Percentiles rank a stretch among this genome's conserved stretches.
phyloP scores from a whole-genome alignment of 1,140 invertebrate species.

The Drosophila chauvacae region DNA sequence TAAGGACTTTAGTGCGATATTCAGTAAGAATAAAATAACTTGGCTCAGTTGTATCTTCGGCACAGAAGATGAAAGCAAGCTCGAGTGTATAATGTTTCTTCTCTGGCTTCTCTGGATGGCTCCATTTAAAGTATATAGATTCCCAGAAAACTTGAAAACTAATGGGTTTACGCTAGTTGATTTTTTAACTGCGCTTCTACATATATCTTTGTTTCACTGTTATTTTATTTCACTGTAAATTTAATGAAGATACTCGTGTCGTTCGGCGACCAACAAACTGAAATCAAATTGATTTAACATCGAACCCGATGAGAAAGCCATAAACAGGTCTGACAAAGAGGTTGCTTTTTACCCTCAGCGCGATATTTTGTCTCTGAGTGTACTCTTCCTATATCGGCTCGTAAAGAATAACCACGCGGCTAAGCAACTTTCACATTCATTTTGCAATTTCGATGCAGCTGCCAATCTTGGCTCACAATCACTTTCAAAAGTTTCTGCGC shows the following conservation, averaged over 20 bases:
- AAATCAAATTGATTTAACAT: slow-evolving; percentile 1
- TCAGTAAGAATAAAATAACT: not conserved
- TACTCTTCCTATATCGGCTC: slow-evolving; percentile 23
- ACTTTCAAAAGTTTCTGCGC: slow-evolving; percentile 59
- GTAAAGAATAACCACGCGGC: slow-evolving; percentile 43
- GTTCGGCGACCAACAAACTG: not conserved
- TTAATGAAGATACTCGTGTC: not conserved
- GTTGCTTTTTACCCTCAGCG: not conserved
- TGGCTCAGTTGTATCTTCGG: not conserved
- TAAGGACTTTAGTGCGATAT: not conserved
- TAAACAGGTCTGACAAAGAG: slow-evolving; percentile 10
- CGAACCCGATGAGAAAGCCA: slow-evolving; percentile 22
- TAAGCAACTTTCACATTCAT: slow-evolving; percentile 78
- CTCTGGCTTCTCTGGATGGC: not conserved
- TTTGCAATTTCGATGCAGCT: slow-evolving; percentile 62
- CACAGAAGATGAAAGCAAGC: not conserved
- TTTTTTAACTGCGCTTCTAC: not conserved
- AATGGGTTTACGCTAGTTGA: slow-evolving; percentile 2
- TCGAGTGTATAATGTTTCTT: not conserved
- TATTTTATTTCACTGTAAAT: not conserved
- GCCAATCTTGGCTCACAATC: slow-evolving; percentile 65
- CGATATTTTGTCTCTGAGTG: slow-evolving; percentile 19
- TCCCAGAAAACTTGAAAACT: not conserved
- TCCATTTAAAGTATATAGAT: not conserved
- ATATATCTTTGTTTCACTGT: no score